Base-by-base conservation (phyloP, 2,888 invertebrate species). In the Aphrophora alni region DNA sequence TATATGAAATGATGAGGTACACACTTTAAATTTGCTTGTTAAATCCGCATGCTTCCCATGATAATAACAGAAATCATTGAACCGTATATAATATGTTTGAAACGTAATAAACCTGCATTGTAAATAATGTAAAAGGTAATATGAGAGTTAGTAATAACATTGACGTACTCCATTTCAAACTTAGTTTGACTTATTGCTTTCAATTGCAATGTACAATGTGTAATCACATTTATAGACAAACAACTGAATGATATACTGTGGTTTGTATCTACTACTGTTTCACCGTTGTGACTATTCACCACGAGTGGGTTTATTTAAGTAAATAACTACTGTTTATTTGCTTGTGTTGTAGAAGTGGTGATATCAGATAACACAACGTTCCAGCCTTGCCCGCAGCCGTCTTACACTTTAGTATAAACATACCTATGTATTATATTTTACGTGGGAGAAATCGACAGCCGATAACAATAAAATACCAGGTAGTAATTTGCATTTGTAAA, bases 361-460 rank as follows among this genome's bases (percentile, higher is more conserved):
- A n/a, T 21, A 59, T 59, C 59, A 59, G 59, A 59, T 59, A 59
- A 59, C 59, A 3, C 44, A n/a, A n/a, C 8, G 12, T 44, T 14
- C 17, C 17, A 7, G 17, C 44, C 8, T 44, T 33, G 33, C 33
- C 33, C 4, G 33, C 33, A 33, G 44, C 17, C 44, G 44, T 10
- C 17, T 44, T 44, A 44, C n/a, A n/a, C 14, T 44, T 14, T 14
- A 14, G 59, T 59, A 59, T 21, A 59, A n/a, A n/a, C 59, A 14
- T 59, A 59, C 59, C 21, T 59, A 3, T n/a, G 5, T 59, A 59
- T 59, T 59, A 59, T 21, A 21, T 14, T 59, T 59, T 59, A 59
- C 59, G 59, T 59, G 59, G 59, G 59, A 59, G 59, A 59, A 59
- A 59, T 59, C 59, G 59, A 59, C 59, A 59, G 59, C 21, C n/a